These are phyloP conservation scores for Eumacrocentrus americanus DNA, from an alignment of 2,888 invertebrate species.

Conservation along the genomic window DNA sequence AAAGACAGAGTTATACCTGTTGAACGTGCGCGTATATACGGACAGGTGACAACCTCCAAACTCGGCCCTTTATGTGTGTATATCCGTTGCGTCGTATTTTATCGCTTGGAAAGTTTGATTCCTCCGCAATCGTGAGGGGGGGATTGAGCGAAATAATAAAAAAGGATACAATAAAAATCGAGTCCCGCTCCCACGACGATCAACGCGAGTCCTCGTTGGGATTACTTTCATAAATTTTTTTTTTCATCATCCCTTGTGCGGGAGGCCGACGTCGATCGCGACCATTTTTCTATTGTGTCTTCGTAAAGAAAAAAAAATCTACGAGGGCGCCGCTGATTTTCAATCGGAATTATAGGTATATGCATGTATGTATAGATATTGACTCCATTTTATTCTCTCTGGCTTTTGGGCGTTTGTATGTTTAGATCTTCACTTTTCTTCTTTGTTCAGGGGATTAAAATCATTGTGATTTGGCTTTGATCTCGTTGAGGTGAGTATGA, in stretches of 20 bases:
- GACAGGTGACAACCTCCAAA: slow-evolving; percentile 56
- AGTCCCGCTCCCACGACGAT: slow-evolving; percentile 59
- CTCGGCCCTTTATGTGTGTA: slow-evolving; percentile 32
- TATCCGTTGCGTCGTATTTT: slow-evolving; percentile 51
- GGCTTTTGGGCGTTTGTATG: too few species aligned
- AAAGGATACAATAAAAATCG: slow-evolving; percentile 49
- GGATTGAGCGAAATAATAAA: slow-evolving; percentile 38
- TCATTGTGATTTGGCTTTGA: too few species aligned
- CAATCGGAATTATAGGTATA: neutral
- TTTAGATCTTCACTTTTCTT: too few species aligned
- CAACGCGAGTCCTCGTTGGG: slow-evolving; percentile 55
- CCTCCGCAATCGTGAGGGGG: slow-evolving; percentile 24
- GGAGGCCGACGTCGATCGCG: neutral
- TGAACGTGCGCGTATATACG: slow-evolving; percentile 49
- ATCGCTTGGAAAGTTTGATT: slow-evolving; percentile 60
- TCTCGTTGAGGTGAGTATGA: too few species aligned
- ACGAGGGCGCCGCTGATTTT: too few species aligned
- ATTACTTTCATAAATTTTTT: slow-evolving; percentile 58
- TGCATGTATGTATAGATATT: neutral
- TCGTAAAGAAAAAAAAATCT: too few species aligned
- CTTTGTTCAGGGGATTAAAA: too few species aligned
- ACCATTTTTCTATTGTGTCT: neutral
- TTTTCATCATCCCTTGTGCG: neutral
- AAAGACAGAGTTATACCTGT: slow-evolving; percentile 53
- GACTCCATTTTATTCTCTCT: too few species aligned